Evolutionary conservation across 2,113 vertebrate genomes (phyloP), one percentile per base, ranked within the genome.

Genomic region (Indicator indicator): DNA sequence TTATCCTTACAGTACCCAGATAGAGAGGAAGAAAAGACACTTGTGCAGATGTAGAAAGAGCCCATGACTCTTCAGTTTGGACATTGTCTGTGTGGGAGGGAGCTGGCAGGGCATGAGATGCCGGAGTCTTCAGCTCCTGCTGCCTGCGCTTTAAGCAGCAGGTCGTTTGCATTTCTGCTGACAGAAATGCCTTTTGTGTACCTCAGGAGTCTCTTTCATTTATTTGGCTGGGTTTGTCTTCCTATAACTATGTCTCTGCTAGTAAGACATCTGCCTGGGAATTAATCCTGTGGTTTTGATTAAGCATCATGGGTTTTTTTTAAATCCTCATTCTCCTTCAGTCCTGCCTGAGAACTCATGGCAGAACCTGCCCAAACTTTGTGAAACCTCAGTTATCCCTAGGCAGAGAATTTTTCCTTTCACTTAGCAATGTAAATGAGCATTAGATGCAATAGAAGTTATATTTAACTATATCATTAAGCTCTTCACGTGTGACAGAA

Each of bases 81-180:
- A 14, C 13, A 1, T 0, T 11, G 28, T 26, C 23, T 0, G 0
- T 54, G 21, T 38, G 14, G 14, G 11, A 62, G 19, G 9, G 20
- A 92, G 26, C 8, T 54, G 56, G 28, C 32, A n/a, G 23, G 48
- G 58, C 20, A 16, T 2, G 3, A 86, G 11, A 40, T 60, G 46
- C 17, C 42, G 10, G 0, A 1, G 18, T 16, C 50, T 91, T 73
- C 46, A 30, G 38, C 13, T 95, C 32, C 33, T 28, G 10, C 74
- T 81, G 27, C 38, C 26, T 33, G 4, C 23, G 15, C 6, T 52
- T 75, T 12, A 44, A 83, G 15, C 16, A 59, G 60, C 2, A 4
- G 11, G 6, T 44, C 18, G 9, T 42, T 26, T 74, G 89, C 16
- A 0, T 21, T 93, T 89, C 44, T 62, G 18, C 9, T 64, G 68